Base-by-base conservation (phyloP, 2,113 vertebrate species). In the Taurulus bubalis region DNA sequence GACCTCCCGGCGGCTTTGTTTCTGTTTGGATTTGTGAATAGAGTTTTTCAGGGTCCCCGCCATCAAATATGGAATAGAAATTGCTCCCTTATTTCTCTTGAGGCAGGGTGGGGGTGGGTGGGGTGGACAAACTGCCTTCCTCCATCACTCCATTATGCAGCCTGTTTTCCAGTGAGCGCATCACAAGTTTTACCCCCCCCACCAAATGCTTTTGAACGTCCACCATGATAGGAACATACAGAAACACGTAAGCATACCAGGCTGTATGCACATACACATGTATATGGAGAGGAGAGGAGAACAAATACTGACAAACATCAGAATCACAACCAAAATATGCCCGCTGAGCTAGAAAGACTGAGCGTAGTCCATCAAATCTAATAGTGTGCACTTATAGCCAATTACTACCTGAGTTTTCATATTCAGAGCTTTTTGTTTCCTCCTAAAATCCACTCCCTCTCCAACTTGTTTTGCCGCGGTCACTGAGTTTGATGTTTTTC, bases 1-100 rank as follows among this genome's bases (percentile, higher is more conserved):
- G 97, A 97, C 97, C 96, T 98, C 97, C 97, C 94, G 94, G 95
- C 96, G 97, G 96, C 96, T 97, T 98, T 98, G 97, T 98, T 98
- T 99, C 97, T 99, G 96, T 99, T 99, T 99, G 97, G 97, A 97
- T 98, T 99, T 98, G 96, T 96, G 96, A 97, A 98, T 98, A 95
- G 97, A 97, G 96, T 97, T 97, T 98, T 93, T 91, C 87, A 96
- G 96, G 76, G 95, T 96, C 80, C 91, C 85, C 94, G 95, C 96
- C 96, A 96, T 98, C 97, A 98, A 96, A 97, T 96, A 96, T 90
- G 75, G 98, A 98, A 98, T 98, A 98, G 98, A 99, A 98, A 99
- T 98, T 96, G 97, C 96, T 97, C 95, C 95, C 92, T 97, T 98
- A 98, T 99, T 99, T 98, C 98, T 99, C 97, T 79, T 20, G 98